Conservation (phyloP, 2,888 invertebrate species). For the Drosophila eohydei region DNA sequence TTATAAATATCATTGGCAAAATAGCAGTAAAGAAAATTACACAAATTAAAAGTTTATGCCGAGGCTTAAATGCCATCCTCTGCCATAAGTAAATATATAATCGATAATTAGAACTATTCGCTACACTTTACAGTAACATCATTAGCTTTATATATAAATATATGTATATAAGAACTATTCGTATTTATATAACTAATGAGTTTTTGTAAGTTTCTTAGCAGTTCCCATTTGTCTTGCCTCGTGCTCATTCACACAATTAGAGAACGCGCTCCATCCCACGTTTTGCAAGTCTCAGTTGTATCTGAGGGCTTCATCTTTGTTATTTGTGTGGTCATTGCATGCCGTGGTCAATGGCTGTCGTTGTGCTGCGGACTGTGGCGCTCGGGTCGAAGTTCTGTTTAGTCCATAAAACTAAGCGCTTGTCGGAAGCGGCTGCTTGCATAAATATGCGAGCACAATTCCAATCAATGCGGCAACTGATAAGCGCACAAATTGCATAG, state of each 20-base stretch:
- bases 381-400: conserved; percentile 1
- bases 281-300: conserved; percentile 20
- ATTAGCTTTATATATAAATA: conserved; percentile 26
- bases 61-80: neutral
- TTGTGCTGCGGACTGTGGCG: conserved; percentile 22
- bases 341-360: conserved; percentile 30
- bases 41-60: neutral
- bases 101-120: neutral
- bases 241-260: conserved; percentile 43
- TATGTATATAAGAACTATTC: conserved; percentile 30
- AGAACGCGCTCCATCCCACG: conserved; percentile 17
- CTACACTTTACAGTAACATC: conserved; percentile 11
- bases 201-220: conserved; percentile 11
- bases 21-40: neutral
- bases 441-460: conserved; percentile 58
- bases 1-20: neutral
- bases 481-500: conserved; percentile 75
- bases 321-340: conserved; percentile 48
- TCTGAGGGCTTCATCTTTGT: conserved; percentile 56
- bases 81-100: neutral
- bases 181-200: conserved; percentile 47
- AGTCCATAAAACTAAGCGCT: conserved; percentile 37
- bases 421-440: conserved; percentile 60
- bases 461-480: conserved; percentile 74
- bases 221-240: conserved; percentile 12